A percentile compares a stretch with the other conserved stretches of the same genome.
These are phyloP conservation scores for Drosophila borborema DNA, from an alignment of 2,888 invertebrate species.

Conservation along the genomic window DNA sequence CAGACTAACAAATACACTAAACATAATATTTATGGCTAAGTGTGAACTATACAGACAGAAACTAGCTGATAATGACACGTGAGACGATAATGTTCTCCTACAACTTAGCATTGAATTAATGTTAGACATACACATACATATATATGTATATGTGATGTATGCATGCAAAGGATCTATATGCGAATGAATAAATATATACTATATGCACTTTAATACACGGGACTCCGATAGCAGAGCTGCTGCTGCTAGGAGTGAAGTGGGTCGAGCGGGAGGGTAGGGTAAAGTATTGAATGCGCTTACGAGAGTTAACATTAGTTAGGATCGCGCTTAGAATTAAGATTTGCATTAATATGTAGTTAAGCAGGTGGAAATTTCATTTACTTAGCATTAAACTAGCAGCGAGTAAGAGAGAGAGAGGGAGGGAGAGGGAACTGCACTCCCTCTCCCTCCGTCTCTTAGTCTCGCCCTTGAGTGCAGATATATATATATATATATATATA, in stretches of 20 bases:
- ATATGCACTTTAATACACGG: constrained; percentile 62
- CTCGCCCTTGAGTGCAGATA: constrained; percentile 10
- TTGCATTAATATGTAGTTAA: constrained; percentile 49
- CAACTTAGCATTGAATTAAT: constrained; percentile 49
- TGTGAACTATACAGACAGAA: constrained; percentile 56
- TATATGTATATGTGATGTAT: background rate
- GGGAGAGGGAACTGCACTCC: background rate
- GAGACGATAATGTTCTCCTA: constrained; percentile 58
- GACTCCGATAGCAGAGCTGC: background rate
- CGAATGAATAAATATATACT: constrained; percentile 29
- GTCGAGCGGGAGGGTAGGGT: background rate
- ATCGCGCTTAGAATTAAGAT: constrained; percentile 55
- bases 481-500: background rate
- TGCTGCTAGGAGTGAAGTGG: background rate
- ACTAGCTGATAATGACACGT: constrained; percentile 62
- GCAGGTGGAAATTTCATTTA: constrained; percentile 74
- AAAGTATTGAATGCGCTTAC: constrained; percentile 23
- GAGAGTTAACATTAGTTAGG: constrained; percentile 54
- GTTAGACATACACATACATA: constrained; percentile 15
- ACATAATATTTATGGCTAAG: constrained; percentile 49
- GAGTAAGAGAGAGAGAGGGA: background rate
- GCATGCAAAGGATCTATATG: constrained; percentile 2
- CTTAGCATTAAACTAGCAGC: constrained; percentile 47
- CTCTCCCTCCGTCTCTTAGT: background rate
- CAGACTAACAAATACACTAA: constrained; percentile 41